These are phyloP conservation scores for Chrysotoxum bicinctum DNA, from an alignment of 2,888 invertebrate species.

Conservation along the genomic window DNA sequence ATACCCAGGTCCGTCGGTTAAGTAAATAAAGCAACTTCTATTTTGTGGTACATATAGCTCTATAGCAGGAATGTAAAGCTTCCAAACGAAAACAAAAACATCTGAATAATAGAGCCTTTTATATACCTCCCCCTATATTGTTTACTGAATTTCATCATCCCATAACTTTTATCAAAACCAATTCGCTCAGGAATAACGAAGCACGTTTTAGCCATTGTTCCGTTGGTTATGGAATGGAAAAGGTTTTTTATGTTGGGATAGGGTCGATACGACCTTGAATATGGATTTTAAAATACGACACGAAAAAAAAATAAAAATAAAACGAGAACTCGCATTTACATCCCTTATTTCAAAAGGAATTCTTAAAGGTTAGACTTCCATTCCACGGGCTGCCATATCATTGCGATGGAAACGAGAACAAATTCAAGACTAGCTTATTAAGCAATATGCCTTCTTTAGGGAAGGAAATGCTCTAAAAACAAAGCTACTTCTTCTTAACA, in stretches of 20 bases:
- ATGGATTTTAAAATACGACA: not conserved
- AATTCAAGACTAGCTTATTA: not conserved
- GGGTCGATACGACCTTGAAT: conserved; percentile 34
- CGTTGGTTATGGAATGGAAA: conserved; percentile 3
- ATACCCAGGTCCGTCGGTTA: not conserved
- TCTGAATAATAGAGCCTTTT: not conserved
- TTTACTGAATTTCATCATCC: conserved; percentile 1
- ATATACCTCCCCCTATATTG: not conserved
- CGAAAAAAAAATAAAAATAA: not conserved
- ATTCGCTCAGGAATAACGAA: conserved; percentile 11
- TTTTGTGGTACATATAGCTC: not conserved
- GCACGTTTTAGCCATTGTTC: conserved; percentile 34
- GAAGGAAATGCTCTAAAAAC: not conserved
- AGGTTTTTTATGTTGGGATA: not conserved
- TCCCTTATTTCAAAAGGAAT: conserved; percentile 1
- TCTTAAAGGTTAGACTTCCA: not conserved
- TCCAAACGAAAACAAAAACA: conserved; percentile 1
- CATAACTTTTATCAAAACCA: conserved; percentile 11
- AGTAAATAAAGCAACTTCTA: not conserved
- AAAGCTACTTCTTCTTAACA: conserved; percentile 9
- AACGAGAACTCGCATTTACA: not conserved
- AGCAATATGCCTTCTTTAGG: not conserved
- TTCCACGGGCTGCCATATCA: not conserved
- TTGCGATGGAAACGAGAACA: not conserved
- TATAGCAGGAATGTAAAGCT: not conserved